Conservation (phyloP, 2,113 vertebrate genomes). For the Camelus bactrianus region DNA sequence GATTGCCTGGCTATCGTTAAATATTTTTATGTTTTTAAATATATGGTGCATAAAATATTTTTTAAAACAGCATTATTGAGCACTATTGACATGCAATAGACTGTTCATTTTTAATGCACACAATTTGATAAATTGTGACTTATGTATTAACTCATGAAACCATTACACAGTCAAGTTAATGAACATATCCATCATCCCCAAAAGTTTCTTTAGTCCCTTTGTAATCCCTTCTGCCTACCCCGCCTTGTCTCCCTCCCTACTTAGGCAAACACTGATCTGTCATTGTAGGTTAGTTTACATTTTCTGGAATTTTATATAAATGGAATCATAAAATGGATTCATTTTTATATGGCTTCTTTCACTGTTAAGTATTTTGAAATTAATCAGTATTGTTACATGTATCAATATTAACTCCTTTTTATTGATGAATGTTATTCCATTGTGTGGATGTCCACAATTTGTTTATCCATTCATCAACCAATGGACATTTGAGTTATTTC, state of each 20-base stretch:
- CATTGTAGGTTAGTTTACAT: not conserved
- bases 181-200: not conserved
- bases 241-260: not conserved
- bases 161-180: not conserved
- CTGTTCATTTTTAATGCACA: not conserved
- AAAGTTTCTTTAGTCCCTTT: not conserved
- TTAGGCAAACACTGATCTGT: not conserved
- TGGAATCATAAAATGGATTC: not conserved
- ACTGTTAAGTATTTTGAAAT: not conserved
- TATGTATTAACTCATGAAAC: not conserved
- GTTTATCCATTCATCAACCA: not conserved
- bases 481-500: not conserved
- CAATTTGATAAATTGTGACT: not conserved
- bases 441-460: not conserved
- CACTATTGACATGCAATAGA: not conserved
- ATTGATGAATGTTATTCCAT: not conserved
- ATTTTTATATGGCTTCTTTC: not conserved
- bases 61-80: not conserved
- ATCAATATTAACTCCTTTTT: constrained; percentile 10
- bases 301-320: constrained; percentile 9
- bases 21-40: constrained; percentile 53
- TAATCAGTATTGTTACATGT: not conserved
- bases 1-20: not conserved
- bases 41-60: constrained; percentile 21
- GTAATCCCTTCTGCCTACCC: not conserved